These are phyloP conservation scores for Diogma glabrata DNA, from an alignment of 2,888 invertebrate genomes.

Conservation along the genomic window DNA sequence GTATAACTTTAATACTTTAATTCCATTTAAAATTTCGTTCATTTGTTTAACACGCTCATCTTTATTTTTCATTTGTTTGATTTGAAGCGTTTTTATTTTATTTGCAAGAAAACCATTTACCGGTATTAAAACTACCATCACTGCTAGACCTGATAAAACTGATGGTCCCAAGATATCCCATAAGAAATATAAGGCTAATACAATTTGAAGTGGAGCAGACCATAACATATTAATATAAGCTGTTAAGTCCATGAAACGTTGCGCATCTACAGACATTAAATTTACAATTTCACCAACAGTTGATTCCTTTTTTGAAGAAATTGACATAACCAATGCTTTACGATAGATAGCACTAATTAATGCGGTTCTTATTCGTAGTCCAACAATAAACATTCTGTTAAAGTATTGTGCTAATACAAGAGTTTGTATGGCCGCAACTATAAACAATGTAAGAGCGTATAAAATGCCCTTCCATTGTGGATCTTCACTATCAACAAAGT, in stretches of 20 bases:
- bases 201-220: conserved; percentile 85
- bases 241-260: conserved; percentile 70
- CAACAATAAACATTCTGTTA: conserved; percentile 80
- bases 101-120: conserved; percentile 77
- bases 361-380: conserved; percentile 80
- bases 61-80: conserved; percentile 85
- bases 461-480: conserved; percentile 78
- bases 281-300: conserved; percentile 89
- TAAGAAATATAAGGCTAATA: conserved; percentile 69
- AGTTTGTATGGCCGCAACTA: conserved; percentile 68
- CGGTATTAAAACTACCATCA: conserved; percentile 88
- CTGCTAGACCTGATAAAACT: conserved; percentile 78
- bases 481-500: conserved; percentile 50
- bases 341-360: conserved; percentile 79
- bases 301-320: conserved; percentile 65
- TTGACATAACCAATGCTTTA: conserved; percentile 72
- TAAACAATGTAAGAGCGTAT: conserved; percentile 63
- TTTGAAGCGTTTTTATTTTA: conserved; percentile 66
- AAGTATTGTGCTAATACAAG: conserved; percentile 82
- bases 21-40: conserved; percentile 87
- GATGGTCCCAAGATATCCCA: conserved; percentile 78
- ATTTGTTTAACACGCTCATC: conserved; percentile 86
- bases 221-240: conserved; percentile 81
- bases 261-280: conserved; percentile 85
- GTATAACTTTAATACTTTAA: conserved; percentile 87